phyloP scores from a whole-genome alignment of 2,797 vertebrate species.

The Pangasius larnaudii region DNA sequence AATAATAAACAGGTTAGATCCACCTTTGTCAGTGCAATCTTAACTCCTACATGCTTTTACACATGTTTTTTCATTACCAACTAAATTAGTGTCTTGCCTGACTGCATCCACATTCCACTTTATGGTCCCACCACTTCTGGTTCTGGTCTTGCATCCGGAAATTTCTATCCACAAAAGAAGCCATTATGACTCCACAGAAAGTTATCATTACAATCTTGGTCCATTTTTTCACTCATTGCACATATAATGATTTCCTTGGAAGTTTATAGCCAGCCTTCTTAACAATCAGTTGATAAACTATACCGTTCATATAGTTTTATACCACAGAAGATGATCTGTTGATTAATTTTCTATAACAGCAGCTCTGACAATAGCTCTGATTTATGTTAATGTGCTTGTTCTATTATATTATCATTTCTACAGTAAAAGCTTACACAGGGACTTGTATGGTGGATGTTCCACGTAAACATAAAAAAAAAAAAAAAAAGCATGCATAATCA shows the following conservation, averaged over 20 bases:
- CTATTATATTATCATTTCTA: no score
- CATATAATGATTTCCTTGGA: background rate
- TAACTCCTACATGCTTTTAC: background rate
- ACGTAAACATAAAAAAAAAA: background rate
- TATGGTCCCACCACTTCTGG: background rate
- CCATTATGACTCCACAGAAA: background rate
- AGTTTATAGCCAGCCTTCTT: background rate
- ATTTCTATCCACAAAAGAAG: background rate
- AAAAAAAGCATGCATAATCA: background rate
- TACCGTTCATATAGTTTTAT: background rate
- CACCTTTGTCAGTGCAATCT: background rate
- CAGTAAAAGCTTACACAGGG: background rate
- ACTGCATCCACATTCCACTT: background rate
- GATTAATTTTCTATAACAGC: background rate
- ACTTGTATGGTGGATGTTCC: background rate
- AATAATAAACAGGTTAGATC: background rate
- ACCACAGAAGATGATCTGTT: background rate
- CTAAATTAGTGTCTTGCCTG: background rate
- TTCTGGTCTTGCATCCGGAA: background rate
- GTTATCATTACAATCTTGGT: no score
- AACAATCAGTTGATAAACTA: background rate
- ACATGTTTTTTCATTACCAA: background rate
- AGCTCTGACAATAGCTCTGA: background rate
- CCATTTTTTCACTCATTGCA: background rate
- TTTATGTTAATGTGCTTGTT: background rate